phyloP scores from a whole-genome alignment of 2,113 vertebrate species.

The Pedetes capensis region DNA sequence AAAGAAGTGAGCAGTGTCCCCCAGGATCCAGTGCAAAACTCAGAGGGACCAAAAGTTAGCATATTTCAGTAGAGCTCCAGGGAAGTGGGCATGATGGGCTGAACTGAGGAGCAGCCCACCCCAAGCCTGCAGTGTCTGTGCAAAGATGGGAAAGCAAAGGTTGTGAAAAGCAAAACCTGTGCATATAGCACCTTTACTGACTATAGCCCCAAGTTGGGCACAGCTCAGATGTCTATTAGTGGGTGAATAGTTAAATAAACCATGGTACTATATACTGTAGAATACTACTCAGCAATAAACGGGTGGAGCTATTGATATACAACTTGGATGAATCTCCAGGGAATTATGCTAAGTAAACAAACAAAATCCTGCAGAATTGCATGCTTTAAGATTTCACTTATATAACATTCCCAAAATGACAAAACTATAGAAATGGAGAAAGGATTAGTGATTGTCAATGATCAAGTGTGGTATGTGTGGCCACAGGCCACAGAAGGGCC shows the following conservation, averaged over 20 bases:
- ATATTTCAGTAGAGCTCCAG: not conserved
- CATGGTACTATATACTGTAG: not conserved
- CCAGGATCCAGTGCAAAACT: not conserved
- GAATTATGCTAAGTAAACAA: not conserved
- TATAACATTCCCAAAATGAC: not conserved
- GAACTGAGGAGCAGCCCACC: not conserved
- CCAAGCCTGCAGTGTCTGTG: too few relatives aligned
- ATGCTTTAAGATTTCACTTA: not conserved
- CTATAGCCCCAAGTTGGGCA: not conserved
- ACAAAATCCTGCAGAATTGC: not conserved
- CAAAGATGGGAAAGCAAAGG: not conserved
- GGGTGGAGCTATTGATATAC: not conserved
- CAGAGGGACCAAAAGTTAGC: not conserved
- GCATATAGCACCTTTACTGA: not conserved
- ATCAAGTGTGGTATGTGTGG: not conserved
- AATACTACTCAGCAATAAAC: not conserved
- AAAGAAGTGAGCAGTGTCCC: not conserved
- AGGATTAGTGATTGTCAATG: not conserved
- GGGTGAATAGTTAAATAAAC: not conserved
- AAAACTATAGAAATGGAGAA: not conserved
- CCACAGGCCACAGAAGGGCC: not conserved
- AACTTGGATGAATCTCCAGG: not conserved
- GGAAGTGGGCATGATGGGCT: not conserved
- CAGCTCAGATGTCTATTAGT: not conserved
- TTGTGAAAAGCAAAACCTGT: not conserved